phyloP scores from a whole-genome alignment of 2,113 vertebrate species.

The Macaca nemestrina region DNA sequence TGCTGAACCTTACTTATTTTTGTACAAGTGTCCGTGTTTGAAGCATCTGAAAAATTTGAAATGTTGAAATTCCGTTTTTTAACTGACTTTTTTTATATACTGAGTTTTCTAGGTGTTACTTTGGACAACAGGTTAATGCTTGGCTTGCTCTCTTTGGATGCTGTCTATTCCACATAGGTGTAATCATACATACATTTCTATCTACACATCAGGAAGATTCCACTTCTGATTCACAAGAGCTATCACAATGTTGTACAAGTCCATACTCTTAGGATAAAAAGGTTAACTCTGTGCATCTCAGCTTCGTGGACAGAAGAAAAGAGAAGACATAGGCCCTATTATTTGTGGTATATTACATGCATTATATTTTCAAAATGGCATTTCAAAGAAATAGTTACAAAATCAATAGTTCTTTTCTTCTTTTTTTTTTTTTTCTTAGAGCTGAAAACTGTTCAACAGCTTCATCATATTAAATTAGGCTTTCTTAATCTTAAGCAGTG shows the following conservation, averaged over 20 bases:
- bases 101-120: not conserved
- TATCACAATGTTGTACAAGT: not conserved
- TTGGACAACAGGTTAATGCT: not conserved
- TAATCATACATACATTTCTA: not conserved
- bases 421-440: not conserved
- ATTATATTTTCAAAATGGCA: conserved; percentile 27
- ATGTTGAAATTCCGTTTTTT: not conserved
- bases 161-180: not conserved
- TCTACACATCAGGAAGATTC: not conserved
- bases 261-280: not conserved
- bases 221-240: not conserved
- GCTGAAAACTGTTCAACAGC: not conserved
- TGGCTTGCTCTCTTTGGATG: not conserved
- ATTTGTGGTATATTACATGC: conserved; percentile 17
- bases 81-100: not conserved
- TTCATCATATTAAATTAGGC: not conserved
- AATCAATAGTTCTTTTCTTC: not conserved
- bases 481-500: conserved; percentile 43
- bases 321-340: not conserved
- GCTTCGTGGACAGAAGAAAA: not conserved
- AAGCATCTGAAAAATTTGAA: not conserved
- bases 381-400: conserved; percentile 46
- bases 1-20: not conserved
- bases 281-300: not conserved
- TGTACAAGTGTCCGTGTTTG: not conserved